Evolutionary conservation across 2,888 invertebrate species (phyloP).

Genomic region (Omphaloscelis lunosa): DNA sequence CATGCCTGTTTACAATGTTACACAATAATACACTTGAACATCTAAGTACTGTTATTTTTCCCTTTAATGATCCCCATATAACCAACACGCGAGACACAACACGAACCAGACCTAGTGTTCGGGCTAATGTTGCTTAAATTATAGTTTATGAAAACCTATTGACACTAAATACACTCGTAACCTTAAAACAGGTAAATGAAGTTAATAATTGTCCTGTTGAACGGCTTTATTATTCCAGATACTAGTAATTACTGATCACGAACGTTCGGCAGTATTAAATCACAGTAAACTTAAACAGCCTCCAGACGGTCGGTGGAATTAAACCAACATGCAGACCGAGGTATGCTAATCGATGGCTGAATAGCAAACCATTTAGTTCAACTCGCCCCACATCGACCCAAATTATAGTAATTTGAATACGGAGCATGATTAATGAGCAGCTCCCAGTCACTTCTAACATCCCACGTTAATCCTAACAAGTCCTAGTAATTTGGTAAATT

Average conservation of each 20-base stretch:
- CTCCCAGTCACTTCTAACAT: constrained; percentile 39
- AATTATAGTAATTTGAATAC: constrained; percentile 73
- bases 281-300: neutral
- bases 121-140: neutral
- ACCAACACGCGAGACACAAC: neutral
- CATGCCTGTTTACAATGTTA: constrained; percentile 32
- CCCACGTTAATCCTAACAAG: constrained; percentile 45
- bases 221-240: neutral
- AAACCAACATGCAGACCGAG: constrained; percentile 20
- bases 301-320: constrained; percentile 18
- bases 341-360: constrained; percentile 56
- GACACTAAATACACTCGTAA: neutral
- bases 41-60: neutral
- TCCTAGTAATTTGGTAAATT: constrained; percentile 60
- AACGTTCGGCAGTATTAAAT: constrained; percentile 5
- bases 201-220: neutral
- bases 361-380: constrained; percentile 50
- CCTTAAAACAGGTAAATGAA: neutral
- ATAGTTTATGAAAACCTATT: constrained; percentile 6
- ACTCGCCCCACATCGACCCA: constrained; percentile 34
- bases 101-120: neutral
- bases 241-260: constrained; percentile 8
- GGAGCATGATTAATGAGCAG: constrained; percentile 66
- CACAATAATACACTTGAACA: neutral
- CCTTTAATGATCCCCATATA: neutral